Evolutionary conservation across 2,797 vertebrate genomes (phyloP), one percentile per base, ranked within the genome.

Genomic region (Capromys pilorides): DNA sequence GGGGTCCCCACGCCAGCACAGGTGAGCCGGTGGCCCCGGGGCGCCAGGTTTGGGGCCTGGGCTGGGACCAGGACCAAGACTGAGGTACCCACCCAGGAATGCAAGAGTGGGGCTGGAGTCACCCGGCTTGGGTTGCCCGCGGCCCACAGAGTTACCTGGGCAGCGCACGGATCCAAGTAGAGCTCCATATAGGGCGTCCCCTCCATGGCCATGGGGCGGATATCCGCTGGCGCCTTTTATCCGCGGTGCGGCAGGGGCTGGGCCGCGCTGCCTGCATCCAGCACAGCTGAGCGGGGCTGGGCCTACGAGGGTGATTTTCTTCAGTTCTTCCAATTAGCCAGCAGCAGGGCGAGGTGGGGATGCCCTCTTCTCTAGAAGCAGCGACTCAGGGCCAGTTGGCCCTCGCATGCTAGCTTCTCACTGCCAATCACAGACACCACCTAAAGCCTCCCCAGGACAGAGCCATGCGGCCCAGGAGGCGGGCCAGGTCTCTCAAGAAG

Each of bases 81-180:
- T 33, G 1, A 18, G 71, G 39, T 26, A 19, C 39, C 71, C 39
- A 45, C 22, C 13, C 14, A 41, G 39, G 71, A 5, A 36, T 3
- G 2, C 33, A n/a, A 39, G 69, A 26, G 22, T 14, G 39, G 39
- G 26, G 9, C 39, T 45, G 71, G 24, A 41, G 5, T 41, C 36
- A 22, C 11, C 71, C 21, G 12, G 39, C 22, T 73, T 12, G 11
- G 69, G 19, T 21, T 3, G 8, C 14, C 71, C 36, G 36, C 4
- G 69, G 22, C 71, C 28, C 73, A 83, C 54, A 16, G 75, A 81
- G n/a, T 96, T 93, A 99, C 99, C 97, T 98, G 98, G 80, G 96
- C 97, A 54, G 98, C 97, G 7, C 98, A 98, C 64, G 98, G 98
- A 81, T 99, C 99, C 97, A 99, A 98, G 97, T 99, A 99, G 45